A percentile compares a stretch with the other conserved stretches of the same genome.
Evolutionary conservation across 2,888 invertebrate genomes (phyloP).

Genomic region (Ochlodes sylvanus): DNA sequence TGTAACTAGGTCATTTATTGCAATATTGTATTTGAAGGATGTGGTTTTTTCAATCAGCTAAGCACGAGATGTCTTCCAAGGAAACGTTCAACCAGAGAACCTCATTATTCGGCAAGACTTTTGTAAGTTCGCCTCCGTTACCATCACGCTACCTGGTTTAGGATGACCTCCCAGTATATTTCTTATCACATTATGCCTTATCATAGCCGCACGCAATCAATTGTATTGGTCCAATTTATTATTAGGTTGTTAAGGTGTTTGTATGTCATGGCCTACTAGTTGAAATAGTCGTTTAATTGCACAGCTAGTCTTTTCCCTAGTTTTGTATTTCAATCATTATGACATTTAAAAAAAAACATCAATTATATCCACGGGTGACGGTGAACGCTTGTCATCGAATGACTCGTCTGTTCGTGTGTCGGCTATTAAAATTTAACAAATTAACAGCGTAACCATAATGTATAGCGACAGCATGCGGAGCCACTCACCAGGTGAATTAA

Average conservation of each 20-base stretch:
- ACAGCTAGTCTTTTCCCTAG: too few species aligned
- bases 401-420: too few species aligned
- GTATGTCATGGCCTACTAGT: too few species aligned
- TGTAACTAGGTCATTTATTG: neutral
- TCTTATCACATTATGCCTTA: neutral
- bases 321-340: too few species aligned
- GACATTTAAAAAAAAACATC: too few species aligned
- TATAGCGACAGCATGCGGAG: too few species aligned
- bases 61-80: conserved; percentile 66
- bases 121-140: conserved; percentile 60
- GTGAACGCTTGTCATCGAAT: too few species aligned
- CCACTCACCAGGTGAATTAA: too few species aligned
- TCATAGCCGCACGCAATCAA: conserved; percentile 20
- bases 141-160: conserved; percentile 15
- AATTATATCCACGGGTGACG: too few species aligned
- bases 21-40: conserved; percentile 2
- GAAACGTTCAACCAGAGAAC: conserved; percentile 51
- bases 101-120: conserved; percentile 52
- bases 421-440: too few species aligned
- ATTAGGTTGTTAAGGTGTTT: neutral
- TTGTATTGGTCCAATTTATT: conserved; percentile 18
- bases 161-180: neutral
- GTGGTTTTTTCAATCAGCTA: conserved; percentile 55
- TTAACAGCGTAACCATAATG: too few species aligned
- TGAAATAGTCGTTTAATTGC: too few species aligned